Conservation (phyloP, 2,113 vertebrate species). For the Synchiropus splendidus region DNA sequence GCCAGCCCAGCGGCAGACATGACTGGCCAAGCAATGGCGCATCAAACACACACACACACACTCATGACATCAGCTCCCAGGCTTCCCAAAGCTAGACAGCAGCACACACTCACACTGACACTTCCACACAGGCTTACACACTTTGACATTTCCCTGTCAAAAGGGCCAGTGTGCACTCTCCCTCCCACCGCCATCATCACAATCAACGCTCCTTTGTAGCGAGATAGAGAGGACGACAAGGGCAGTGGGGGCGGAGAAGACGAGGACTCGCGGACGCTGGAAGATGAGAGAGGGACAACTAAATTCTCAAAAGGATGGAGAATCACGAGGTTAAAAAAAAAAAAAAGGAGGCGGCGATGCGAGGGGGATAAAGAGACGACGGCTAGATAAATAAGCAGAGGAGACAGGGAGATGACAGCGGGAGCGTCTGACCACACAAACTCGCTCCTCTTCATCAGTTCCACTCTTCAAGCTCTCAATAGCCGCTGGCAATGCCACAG, state of each 20-base stretch:
- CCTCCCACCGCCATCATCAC: slow-evolving; percentile 57
- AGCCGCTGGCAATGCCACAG: slow-evolving; percentile 44
- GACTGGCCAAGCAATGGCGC: slow-evolving; percentile 40
- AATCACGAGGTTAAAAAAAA: slow-evolving; percentile 14
- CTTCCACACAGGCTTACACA: slow-evolving; percentile 47
- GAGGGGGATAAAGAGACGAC: slow-evolving; percentile 41
- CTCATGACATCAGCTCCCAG: slow-evolving; percentile 52
- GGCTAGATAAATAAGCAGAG: slow-evolving; percentile 49
- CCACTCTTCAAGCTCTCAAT: slow-evolving; percentile 48
- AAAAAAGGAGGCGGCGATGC: slow-evolving; percentile 18
- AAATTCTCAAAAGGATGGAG: slow-evolving; percentile 41
- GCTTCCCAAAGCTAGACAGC: slow-evolving; percentile 38
- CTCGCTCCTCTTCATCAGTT: slow-evolving; percentile 41
- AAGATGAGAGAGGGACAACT: slow-evolving; percentile 28
- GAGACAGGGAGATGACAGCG: slow-evolving; percentile 51
- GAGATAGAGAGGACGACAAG: slow-evolving; percentile 43
- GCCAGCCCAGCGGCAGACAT: slow-evolving; percentile 28
- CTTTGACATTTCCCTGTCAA: slow-evolving; percentile 69
- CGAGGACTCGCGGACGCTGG: slow-evolving; percentile 24
- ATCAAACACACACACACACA: slow-evolving; percentile 36
- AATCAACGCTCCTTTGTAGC: slow-evolving; percentile 65
- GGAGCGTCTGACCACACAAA: slow-evolving; percentile 40
- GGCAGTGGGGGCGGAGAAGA: slow-evolving; percentile 35
- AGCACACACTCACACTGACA: slow-evolving; percentile 28
- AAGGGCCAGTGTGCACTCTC: slow-evolving; percentile 61